Percentiles rank a stretch among this genome's conserved stretches.
Conservation (phyloP, 53 echinoderm and acorn worm species). For the Mesocentrotus franciscanus region DNA sequence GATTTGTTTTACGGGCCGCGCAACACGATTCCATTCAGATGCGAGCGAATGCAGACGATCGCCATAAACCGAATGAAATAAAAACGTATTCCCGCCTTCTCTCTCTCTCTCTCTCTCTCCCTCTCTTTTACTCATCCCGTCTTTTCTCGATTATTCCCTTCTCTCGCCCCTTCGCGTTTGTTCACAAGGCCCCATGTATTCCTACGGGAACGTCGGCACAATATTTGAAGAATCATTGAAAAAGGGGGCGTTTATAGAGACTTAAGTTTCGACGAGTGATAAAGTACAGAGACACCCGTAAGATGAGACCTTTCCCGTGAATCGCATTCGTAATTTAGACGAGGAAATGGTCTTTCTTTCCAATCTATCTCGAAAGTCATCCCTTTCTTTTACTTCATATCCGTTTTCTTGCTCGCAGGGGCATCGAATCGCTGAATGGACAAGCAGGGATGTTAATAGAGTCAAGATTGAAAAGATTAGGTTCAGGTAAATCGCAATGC, state of each 20-base stretch:
- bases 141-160: not conserved
- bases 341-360: conserved; percentile 29
- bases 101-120: not conserved
- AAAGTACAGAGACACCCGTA: conserved; percentile 63
- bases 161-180: conserved; percentile 2
- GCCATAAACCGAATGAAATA: conserved; percentile 18
- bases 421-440: not conserved
- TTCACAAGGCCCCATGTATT: conserved; percentile 52
- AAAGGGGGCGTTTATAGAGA: conserved; percentile 62
- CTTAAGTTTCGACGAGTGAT: conserved; percentile 45
- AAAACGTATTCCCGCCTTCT: not conserved
- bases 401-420: not conserved
- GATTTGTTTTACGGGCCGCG: conserved; percentile 36
- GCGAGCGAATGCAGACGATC: not conserved
- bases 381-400: conserved; percentile 30
- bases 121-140: not conserved
- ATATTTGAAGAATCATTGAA: conserved; percentile 64
- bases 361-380: conserved; percentile 39
- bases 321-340: conserved; percentile 47
- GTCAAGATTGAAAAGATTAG: conserved; percentile 4
- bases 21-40: conserved; percentile 12
- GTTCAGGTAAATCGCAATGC: not conserved
- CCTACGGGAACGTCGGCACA: conserved; percentile 63
- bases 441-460: not conserved
- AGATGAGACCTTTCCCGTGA: conserved; percentile 23